Evolutionary conservation across 2,888 invertebrate species (phyloP).

Genomic region (Sarcophaga subvicina): DNA sequence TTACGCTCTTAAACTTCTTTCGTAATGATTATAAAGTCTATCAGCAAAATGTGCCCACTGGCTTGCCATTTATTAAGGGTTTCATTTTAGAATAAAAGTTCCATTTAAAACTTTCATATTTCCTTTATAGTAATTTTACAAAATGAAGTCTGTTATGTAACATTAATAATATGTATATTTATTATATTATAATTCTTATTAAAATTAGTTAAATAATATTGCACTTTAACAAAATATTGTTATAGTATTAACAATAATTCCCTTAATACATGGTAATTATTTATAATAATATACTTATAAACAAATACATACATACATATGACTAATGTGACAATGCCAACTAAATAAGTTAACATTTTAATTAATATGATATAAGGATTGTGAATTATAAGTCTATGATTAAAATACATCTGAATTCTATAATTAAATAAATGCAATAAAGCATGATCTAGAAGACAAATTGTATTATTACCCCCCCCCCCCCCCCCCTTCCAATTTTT

Average conservation of each 20-base stretch:
- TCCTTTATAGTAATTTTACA: conserved; percentile 1
- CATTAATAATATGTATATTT: not conserved
- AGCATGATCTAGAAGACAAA: no score
- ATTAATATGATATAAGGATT: conserved; percentile 19
- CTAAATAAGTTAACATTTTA: conserved; percentile 53
- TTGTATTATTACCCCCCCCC: no score
- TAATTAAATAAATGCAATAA: conserved; percentile 9
- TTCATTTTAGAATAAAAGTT: conserved; percentile 66
- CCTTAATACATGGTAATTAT: not conserved
- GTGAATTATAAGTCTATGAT: not conserved
- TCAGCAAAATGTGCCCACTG: conserved; percentile 91
- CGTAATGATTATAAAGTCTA: conserved; percentile 93
- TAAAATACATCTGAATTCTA: conserved; percentile 3
- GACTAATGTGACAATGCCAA: conserved; percentile 47
- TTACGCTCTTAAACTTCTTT: conserved; percentile 94
- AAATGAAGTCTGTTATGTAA: conserved; percentile 7
- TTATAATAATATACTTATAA: conserved; percentile 4
- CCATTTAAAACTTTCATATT: not conserved
- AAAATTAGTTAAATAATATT: no score
- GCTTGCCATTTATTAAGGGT: conserved; percentile 94
- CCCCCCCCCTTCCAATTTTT: no score
- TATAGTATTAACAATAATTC: conserved; percentile 1
- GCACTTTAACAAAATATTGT: no score
- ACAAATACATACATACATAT: conserved; percentile 9
- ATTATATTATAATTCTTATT: no score